phyloP scores from a whole-genome alignment of 2,113 vertebrate genomes.

The Orycteropus afer region DNA sequence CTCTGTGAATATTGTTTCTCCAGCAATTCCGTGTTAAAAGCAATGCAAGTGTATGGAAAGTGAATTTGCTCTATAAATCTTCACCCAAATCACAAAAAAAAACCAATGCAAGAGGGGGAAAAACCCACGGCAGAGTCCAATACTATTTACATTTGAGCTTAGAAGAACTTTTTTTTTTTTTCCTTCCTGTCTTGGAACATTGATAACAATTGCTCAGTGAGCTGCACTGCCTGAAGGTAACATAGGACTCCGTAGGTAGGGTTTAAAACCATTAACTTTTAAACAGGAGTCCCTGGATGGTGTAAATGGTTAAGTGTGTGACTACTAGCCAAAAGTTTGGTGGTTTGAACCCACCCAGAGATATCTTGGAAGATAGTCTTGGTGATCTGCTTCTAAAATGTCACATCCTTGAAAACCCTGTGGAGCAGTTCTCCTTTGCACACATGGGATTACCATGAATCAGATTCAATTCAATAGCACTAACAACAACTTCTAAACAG shows the following conservation, averaged over 20 bases:
- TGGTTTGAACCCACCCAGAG: background rate
- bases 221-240: background rate
- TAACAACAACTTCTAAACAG: background rate
- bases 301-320: background rate
- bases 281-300: background rate
- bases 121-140: background rate
- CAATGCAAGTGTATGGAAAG: no score
- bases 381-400: background rate
- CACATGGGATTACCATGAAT: no score
- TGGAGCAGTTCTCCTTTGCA: no score
- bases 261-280: constrained; percentile 16
- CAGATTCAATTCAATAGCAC: background rate
- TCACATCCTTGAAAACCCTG: background rate
- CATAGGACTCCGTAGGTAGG: background rate
- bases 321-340: background rate
- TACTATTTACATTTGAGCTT: background rate
- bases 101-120: background rate
- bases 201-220: background rate
- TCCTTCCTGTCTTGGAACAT: constrained; percentile 21
- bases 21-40: background rate
- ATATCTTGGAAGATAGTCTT: background rate
- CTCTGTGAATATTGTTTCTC: background rate
- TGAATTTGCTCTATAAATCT: no score
- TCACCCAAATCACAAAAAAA: no score
- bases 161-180: constrained; percentile 32